Conservation (phyloP, 2,113 vertebrate species). For the western clawed frog (Xenopus tropicalis) region UCB_Xtro_10.0 CM004446.2:50761001-50761500, state of each 20-base stretch:
- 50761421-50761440: too few species aligned
- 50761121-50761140: conserved; percentile 46
- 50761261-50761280: conserved; percentile 42
- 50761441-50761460: too few species aligned
- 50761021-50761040: conserved; percentile 19
- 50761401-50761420: too few species aligned
- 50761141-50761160: conserved; percentile 46
- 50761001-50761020: neutral
- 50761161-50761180: conserved; percentile 40
- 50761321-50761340: conserved; percentile 25
- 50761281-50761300: conserved; percentile 44
- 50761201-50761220: conserved; percentile 40
- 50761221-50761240: conserved; percentile 46
- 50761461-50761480: too few species aligned
- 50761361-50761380: neutral
- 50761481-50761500: too few species aligned
- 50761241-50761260: conserved; percentile 45
- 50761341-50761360: conserved; percentile 16
- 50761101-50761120: conserved; percentile 39
- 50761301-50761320: conserved; percentile 43
- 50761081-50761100: conserved; percentile 40
- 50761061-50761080: conserved; percentile 40
- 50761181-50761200: conserved; percentile 42
- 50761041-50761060: conserved; percentile 26
- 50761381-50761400: too few species aligned